Percentiles rank a stretch among this genome's conserved stretches.
Evolutionary conservation across 1,140 invertebrate genomes (phyloP).

Genomic region (Ephestia elutella): DNA sequence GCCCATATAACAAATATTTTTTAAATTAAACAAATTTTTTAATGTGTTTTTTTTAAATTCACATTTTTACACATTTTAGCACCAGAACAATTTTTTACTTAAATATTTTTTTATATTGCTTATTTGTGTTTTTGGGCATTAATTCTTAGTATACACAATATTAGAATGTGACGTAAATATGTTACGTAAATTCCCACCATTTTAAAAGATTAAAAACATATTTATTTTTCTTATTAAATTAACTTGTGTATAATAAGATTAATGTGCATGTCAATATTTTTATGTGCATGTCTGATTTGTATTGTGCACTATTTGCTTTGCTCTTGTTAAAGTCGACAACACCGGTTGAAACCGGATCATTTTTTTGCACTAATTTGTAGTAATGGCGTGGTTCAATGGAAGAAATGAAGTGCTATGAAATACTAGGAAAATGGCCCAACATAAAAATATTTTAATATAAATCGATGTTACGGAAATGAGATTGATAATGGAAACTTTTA

Average conservation of each 20-base stretch:
- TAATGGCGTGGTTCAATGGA: constrained; percentile 16
- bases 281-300: constrained; percentile 24
- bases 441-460: too few relatives aligned
- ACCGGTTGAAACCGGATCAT: constrained; percentile 26
- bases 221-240: too few relatives aligned
- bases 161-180: too few relatives aligned
- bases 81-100: neutral
- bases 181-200: too few relatives aligned
- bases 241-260: constrained; percentile 6
- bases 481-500: too few relatives aligned
- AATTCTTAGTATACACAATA: neutral
- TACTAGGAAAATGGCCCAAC: too few relatives aligned
- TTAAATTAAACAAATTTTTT: too few relatives aligned
- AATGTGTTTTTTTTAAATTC: too few relatives aligned
- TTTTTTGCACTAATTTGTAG: constrained; percentile 33
- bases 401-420: neutral
- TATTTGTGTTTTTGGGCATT: neutral
- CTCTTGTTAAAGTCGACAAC: constrained; percentile 20
- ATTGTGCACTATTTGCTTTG: constrained; percentile 39
- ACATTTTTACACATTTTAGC: too few relatives aligned
- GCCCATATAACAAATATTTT: too few relatives aligned
- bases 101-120: neutral
- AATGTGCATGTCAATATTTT: constrained; percentile 33
- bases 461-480: too few relatives aligned
- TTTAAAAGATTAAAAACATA: too few relatives aligned